phyloP scores from a whole-genome alignment of 2,888 invertebrate species.

The Morinoia aosen region DNA sequence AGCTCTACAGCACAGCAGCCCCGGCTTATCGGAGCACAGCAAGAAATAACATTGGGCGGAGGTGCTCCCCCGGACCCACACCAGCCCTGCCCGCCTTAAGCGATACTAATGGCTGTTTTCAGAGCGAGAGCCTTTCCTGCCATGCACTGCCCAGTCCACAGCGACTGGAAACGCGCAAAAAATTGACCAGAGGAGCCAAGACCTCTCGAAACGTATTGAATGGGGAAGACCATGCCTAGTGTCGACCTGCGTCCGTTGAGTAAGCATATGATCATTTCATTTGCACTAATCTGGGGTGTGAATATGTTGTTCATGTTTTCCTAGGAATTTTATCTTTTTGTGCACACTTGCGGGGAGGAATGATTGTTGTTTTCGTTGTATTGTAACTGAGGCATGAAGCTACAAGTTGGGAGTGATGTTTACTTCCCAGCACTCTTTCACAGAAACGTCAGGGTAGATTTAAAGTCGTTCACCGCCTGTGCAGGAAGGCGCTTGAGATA shows the following conservation, averaged over 20 bases:
- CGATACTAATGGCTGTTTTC: slow-evolving; percentile 50
- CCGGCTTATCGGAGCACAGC: background rate
- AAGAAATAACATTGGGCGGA: slow-evolving; percentile 43
- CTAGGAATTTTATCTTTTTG: background rate
- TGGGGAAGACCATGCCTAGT: background rate
- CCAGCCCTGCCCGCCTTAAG: slow-evolving; percentile 18
- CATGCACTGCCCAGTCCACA: background rate
- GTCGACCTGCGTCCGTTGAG: background rate
- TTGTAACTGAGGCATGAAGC: background rate
- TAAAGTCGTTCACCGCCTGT: background rate
- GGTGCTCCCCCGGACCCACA: background rate
- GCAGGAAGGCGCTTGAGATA: background rate
- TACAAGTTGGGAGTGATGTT: background rate
- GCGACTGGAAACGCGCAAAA: background rate
- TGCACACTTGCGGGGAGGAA: background rate
- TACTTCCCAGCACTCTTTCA: background rate
- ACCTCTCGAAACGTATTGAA: background rate
- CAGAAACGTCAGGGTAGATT: background rate
- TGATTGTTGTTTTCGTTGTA: background rate
- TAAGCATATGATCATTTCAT: background rate
- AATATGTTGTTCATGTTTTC: background rate
- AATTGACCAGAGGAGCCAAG: background rate
- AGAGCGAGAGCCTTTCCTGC: background rate
- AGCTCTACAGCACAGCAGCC: background rate
- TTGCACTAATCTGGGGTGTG: background rate